phyloP scores from a whole-genome alignment of 2,888 invertebrate genomes.

The Diarsia rubi region DNA sequence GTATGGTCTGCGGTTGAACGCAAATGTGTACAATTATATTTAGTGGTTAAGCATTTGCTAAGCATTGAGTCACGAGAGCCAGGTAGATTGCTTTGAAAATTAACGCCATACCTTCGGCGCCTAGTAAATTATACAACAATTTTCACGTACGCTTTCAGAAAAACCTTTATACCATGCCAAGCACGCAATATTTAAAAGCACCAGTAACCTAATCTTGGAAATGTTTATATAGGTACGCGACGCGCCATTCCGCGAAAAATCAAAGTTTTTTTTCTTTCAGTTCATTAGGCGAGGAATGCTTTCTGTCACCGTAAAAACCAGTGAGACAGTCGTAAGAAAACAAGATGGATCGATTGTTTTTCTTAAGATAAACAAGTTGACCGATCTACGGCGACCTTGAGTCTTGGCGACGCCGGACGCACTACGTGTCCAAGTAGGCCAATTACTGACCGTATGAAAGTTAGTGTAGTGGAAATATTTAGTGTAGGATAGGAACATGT shows the following conservation, averaged over 20 bases:
- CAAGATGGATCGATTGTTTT: conserved; percentile 52
- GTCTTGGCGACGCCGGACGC: conserved; percentile 61
- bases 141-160: conserved; percentile 46
- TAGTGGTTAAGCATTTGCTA: conserved; percentile 46
- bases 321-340: conserved; percentile 26
- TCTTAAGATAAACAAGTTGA: conserved; percentile 52
- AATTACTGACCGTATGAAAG: conserved; percentile 57
- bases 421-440: conserved; percentile 64
- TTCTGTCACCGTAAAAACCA: conserved; percentile 20
- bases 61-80: conserved; percentile 52
- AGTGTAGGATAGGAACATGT: conserved; percentile 5
- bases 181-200: conserved; percentile 30
- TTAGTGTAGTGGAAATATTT: conserved; percentile 50
- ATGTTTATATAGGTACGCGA: background rate
- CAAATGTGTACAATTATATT: conserved; percentile 55
- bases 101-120: conserved; percentile 40
- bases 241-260: conserved; percentile 1
- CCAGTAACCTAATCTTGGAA: conserved; percentile 23
- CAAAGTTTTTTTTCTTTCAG: background rate
- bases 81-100: conserved; percentile 48
- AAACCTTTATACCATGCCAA: conserved; percentile 13
- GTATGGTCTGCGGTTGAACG: conserved; percentile 28
- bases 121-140: conserved; percentile 56
- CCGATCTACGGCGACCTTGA: conserved; percentile 62
- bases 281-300: conserved; percentile 11